Evolutionary conservation across 2,888 invertebrate genomes (phyloP), one percentile per base, ranked within the genome.

Genomic region (Drosophila setosimentum): DNA sequence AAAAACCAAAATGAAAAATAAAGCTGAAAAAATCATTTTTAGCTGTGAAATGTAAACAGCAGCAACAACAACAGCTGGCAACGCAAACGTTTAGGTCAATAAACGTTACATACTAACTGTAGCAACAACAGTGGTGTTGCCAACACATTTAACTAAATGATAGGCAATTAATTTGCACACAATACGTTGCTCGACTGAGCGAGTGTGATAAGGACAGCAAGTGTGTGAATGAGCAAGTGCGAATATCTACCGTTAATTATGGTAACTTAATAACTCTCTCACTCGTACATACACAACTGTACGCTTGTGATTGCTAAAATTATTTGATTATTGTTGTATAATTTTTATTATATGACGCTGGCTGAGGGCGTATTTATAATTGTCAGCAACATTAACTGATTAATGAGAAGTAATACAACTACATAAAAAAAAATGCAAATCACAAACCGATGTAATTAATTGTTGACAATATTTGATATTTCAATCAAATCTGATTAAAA

Each of bases 41-140:
- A 42, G 51, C 30, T 63, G 42, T 64, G 55, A 75, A 62, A 70
- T 59, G 49, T 45, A 65, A 74, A 57, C 58, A 63, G 40, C 48
- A 60, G 11, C 42, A 61, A n/a, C 60, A 49, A 49, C 54, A 64
- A 35, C 35, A 37, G 7, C 37, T 42, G 42, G 3, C 13, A 40
- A 37, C 32, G 30, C 64, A 35, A 48, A 62, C 68, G 83, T 69
- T 72, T 78, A 68, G 89, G 80, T 89, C 88, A 89, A 87, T 82
- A 88, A 86, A 87, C 81, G 84, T 81, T 83, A 63, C 76, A 73
- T 62, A 68, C 67, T 63, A 68, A 61, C 80, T 70, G 40, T 35
- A 58, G 49, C 53, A 77, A 50, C 54, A 74, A 33, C 37, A 70
- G 49, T 60, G 51, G 60, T 62, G 55, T 59, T 64, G 40, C 18